A percentile compares a stretch with the other conserved stretches of the same genome.
These are phyloP conservation scores for Eidolon dupreanum DNA, from an alignment of 2,797 vertebrate species.

Conservation along the genomic window DNA sequence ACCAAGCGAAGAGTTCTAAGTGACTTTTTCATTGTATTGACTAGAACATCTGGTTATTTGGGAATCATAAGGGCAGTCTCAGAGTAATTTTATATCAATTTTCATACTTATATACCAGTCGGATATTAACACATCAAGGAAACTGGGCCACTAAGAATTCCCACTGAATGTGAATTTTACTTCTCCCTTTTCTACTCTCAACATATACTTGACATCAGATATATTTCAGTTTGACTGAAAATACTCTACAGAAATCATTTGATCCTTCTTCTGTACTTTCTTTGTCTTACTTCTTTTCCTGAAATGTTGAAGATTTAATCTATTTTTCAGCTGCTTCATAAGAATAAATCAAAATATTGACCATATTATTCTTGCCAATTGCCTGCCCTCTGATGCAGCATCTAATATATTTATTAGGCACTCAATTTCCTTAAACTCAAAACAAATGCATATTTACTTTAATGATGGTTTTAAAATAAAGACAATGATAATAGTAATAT, in stretches of 20 bases:
- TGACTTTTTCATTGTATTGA: conserved; percentile 1
- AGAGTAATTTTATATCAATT: conserved; percentile 19
- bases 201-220: neutral
- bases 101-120: neutral
- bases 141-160: neutral
- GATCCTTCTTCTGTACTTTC: neutral
- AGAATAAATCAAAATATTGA: neutral
- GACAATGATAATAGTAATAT: neutral
- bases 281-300: neutral
- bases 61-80: neutral
- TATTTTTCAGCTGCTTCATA: neutral
- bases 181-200: neutral
- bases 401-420: neutral
- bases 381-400: neutral
- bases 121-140: neutral
- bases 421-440: neutral
- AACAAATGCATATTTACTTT: conserved; percentile 5
- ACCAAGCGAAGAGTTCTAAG: neutral
- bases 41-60: neutral
- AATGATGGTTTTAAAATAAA: conserved; percentile 19
- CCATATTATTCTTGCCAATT: neutral
- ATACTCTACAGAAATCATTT: neutral
- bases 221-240: conserved; percentile 21
- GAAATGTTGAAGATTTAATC: neutral
- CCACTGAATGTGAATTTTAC: neutral